phyloP scores from a whole-genome alignment of 2,113 vertebrate genomes.

The Megalops atlanticus region DNA sequence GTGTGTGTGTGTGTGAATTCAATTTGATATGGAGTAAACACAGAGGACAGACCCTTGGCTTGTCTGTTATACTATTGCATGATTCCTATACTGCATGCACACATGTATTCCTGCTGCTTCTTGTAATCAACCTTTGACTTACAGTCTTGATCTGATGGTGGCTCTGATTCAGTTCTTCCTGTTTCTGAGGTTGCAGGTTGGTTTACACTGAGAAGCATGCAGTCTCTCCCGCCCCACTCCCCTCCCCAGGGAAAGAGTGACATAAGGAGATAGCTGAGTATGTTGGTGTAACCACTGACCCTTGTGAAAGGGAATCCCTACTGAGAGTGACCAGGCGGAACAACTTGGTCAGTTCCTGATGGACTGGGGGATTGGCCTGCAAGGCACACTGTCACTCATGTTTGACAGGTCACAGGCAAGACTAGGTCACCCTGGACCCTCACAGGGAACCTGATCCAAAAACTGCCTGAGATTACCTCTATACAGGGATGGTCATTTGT shows the following conservation, averaged over 20 bases:
- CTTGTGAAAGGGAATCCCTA: conserved; percentile 39
- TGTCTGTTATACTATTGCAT: no score
- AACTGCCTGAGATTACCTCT: neutral
- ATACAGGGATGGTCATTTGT: neutral
- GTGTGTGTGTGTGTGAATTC: neutral
- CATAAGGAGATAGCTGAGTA: conserved; percentile 32
- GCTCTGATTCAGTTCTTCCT: conserved; percentile 22
- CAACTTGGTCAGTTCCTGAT: conserved; percentile 31
- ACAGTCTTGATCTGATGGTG: conserved; percentile 4
- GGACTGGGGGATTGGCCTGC: conserved; percentile 30
- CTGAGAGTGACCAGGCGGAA: conserved; percentile 23
- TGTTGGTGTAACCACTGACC: conserved; percentile 49
- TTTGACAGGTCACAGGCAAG: conserved; percentile 6
- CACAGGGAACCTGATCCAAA: conserved; percentile 1
- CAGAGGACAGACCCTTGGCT: neutral
- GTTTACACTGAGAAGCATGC: conserved; percentile 28
- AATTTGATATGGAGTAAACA: neutral
- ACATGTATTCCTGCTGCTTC: neutral
- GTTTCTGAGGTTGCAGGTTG: conserved; percentile 25
- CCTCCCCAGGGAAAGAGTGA: conserved; percentile 2
- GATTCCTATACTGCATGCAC: neutral
- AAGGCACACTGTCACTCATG: neutral
- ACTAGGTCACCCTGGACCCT: neutral
- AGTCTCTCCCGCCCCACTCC: neutral
- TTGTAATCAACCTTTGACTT: conserved; percentile 13